These are phyloP conservation scores for Mastomys natalensis DNA, from an alignment of 2,113 vertebrate genomes.

Conservation along the genomic window DNA sequence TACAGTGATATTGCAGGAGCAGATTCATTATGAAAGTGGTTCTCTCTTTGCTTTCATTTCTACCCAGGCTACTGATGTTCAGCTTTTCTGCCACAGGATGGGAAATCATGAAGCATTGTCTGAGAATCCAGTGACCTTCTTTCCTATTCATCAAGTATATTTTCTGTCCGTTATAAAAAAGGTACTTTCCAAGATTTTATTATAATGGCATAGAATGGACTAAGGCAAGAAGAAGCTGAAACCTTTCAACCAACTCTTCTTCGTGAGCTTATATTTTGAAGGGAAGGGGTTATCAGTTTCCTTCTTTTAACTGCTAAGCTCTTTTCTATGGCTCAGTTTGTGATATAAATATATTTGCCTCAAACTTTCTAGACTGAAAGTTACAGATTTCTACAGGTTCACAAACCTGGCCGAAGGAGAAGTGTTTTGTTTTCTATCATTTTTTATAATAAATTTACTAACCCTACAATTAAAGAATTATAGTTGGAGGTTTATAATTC, in stretches of 20 bases:
- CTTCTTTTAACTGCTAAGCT: neutral
- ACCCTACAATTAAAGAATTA: neutral
- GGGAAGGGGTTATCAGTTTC: too few species aligned
- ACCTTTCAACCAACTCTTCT: neutral
- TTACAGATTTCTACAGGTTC: neutral
- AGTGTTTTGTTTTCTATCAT: neutral
- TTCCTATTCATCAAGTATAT: too few species aligned
- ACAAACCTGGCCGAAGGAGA: fast-evolving
- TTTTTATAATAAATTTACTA: neutral
- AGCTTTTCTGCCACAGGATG: neutral
- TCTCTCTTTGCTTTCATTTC: neutral
- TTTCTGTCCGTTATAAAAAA: neutral
- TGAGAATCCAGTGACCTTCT: neutral
- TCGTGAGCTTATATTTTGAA: neutral
- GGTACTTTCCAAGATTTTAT: neutral
- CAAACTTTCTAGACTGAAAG: neutral
- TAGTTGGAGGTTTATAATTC: neutral
- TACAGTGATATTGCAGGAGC: neutral
- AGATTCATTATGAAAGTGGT: neutral
- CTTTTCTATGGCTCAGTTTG: neutral
- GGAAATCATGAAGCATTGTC: neutral
- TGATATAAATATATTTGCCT: neutral
- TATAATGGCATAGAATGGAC: neutral
- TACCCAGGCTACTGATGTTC: neutral
- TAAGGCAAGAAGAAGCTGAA: neutral